A percentile compares a stretch with the other conserved stretches of the same genome.
phyloP scores from a whole-genome alignment of 1,140 invertebrate genomes.

The Cephus cinctus region DNA sequence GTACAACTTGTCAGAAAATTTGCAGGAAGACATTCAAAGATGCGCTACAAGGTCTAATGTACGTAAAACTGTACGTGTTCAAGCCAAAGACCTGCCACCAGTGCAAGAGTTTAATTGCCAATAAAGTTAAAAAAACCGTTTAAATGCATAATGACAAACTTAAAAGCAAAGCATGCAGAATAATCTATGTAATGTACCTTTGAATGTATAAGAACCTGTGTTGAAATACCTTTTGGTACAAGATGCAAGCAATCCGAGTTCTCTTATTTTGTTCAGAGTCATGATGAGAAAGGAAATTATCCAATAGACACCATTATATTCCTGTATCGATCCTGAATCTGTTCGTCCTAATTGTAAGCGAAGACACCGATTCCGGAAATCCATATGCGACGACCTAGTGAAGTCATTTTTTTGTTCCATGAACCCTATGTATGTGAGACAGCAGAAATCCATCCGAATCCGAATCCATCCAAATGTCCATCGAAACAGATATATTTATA shows the following conservation, averaged over 20 bases:
- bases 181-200: conserved; percentile 25
- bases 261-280: conserved; percentile 24
- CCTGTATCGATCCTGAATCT: conserved; percentile 26
- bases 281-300: conserved; percentile 33
- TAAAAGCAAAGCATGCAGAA: conserved; percentile 34
- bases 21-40: too few species aligned
- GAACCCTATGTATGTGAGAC: conserved; percentile 32
- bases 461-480: conserved; percentile 32
- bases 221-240: conserved; percentile 39
- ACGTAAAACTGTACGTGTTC: too few species aligned
- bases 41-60: too few species aligned
- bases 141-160: too few species aligned
- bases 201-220: conserved; percentile 27
- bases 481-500: conserved; percentile 1
- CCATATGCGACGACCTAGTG: conserved; percentile 32
- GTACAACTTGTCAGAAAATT: too few species aligned
- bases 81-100: too few species aligned
- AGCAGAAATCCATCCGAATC: conserved; percentile 30
- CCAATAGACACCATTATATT: too few species aligned
- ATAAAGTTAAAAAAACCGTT: too few species aligned
- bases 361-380: conserved; percentile 15
- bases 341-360: neutral
- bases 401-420: conserved; percentile 40
- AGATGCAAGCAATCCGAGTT: conserved; percentile 19
- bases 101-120: too few species aligned